These are phyloP conservation scores for Hepsetus odoe DNA, from an alignment of 2,113 vertebrate genomes.

Conservation along the genomic window DNA sequence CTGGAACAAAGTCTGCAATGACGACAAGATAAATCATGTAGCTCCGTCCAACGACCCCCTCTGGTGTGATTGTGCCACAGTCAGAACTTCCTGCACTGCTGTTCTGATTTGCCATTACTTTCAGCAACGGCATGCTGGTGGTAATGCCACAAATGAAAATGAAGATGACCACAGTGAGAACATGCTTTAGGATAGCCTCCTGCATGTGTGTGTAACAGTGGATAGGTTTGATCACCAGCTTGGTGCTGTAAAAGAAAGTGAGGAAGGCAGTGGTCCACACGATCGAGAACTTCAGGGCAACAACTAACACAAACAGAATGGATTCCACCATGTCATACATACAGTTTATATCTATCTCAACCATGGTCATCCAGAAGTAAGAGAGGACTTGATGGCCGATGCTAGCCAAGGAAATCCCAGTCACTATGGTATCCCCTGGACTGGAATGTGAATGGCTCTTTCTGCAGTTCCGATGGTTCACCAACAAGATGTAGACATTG, in stretches of 20 bases:
- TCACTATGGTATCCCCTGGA: conserved; percentile 71
- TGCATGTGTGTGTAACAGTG: conserved; percentile 71
- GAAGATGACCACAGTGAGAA: conserved; percentile 56
- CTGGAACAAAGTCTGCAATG: conserved; percentile 69
- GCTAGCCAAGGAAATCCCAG: conserved; percentile 61
- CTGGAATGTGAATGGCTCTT: conserved; percentile 63
- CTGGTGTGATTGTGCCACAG: conserved; percentile 62
- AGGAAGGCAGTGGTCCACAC: conserved; percentile 76
- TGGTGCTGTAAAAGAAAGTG: conserved; percentile 77
- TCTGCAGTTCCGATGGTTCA: conserved; percentile 60
- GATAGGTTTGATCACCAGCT: conserved; percentile 72
- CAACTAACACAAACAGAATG: conserved; percentile 58
- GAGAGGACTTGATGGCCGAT: conserved; percentile 65
- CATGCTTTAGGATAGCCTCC: conserved; percentile 68
- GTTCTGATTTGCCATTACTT: conserved; percentile 52
- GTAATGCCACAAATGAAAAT: conserved; percentile 64
- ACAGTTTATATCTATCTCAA: conserved; percentile 63
- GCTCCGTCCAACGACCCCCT: neutral
- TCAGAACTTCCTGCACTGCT: neutral
- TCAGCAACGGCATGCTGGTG: conserved; percentile 65
- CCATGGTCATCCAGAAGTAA: conserved; percentile 74
- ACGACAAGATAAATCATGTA: conserved; percentile 67
- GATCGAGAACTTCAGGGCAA: conserved; percentile 72
- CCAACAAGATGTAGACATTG: conserved; percentile 71
- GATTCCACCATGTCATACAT: conserved; percentile 46